A percentile compares a stretch with the other conserved stretches of the same genome.
Evolutionary conservation across 1,140 invertebrate species (phyloP).

Genomic region (Brachionus plicatilis): DNA sequence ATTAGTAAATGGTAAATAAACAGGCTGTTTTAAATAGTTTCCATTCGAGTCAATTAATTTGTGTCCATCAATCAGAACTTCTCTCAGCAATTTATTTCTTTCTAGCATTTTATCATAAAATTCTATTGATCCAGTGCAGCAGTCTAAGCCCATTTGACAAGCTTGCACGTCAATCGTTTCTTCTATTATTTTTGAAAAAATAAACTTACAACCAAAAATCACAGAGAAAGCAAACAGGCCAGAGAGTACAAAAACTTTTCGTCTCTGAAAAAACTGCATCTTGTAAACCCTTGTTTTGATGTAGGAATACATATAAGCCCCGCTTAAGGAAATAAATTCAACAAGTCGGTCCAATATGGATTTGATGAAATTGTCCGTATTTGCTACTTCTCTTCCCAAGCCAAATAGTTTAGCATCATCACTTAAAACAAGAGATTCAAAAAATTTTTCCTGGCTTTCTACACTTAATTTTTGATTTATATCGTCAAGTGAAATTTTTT

Average conservation of each 20-base stretch:
- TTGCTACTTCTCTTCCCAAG: neutral
- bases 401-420: conserved; percentile 23
- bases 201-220: neutral
- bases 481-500: neutral
- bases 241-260: neutral
- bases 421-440: neutral
- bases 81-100: conserved; percentile 11
- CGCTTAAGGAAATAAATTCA: neutral
- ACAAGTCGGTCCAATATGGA: neutral
- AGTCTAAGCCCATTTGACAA: conserved; percentile 30
- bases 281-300: neutral
- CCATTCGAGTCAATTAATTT: neutral
- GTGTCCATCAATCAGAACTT: neutral
- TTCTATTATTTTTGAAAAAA: neutral
- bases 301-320: neutral
- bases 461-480: neutral
- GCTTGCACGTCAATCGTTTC: neutral
- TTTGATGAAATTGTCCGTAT: neutral
- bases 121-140: conserved; percentile 27
- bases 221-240: neutral
- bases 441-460: neutral
- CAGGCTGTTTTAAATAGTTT: neutral
- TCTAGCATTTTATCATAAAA: conserved; percentile 11
- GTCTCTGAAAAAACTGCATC: neutral
- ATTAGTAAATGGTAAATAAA: neutral